phyloP scores from a whole-genome alignment of 2,113 vertebrate genomes.

The Nettapus auritus region DNA sequence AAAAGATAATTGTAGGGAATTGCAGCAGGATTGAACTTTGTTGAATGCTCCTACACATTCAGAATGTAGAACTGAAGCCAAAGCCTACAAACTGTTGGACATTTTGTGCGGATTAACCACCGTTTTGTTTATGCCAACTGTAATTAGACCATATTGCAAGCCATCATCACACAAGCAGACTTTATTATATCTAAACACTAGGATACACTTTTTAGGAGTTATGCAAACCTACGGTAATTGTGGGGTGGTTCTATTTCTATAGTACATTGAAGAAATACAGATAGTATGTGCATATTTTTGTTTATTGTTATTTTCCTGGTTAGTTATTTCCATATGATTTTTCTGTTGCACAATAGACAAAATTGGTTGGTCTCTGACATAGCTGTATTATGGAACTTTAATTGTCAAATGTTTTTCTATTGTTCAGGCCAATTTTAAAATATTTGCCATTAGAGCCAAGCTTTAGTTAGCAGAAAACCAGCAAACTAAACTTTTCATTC shows the following conservation, averaged over 20 bases:
- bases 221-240: background rate
- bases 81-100: constrained; percentile 39
- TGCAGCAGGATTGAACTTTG: background rate
- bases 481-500: constrained; percentile 1
- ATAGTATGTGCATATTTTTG: background rate
- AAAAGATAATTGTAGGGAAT: background rate
- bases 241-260: background rate
- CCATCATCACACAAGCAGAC: background rate
- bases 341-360: background rate
- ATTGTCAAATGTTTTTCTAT: background rate
- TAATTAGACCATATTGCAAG: constrained; percentile 29
- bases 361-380: background rate
- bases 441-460: background rate
- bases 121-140: constrained; percentile 14
- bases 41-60: constrained; percentile 23
- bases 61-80: constrained; percentile 47
- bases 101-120: constrained; percentile 3
- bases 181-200: background rate
- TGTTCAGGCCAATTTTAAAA: background rate
- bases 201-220: background rate
- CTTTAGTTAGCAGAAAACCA: constrained; percentile 4
- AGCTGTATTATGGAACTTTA: background rate
- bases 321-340: background rate
- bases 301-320: background rate
- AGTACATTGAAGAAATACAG: background rate